Evolutionary conservation across 2,113 vertebrate genomes (phyloP), one percentile per base, ranked within the genome.

Genomic region (Cromileptes altivelis): DNA sequence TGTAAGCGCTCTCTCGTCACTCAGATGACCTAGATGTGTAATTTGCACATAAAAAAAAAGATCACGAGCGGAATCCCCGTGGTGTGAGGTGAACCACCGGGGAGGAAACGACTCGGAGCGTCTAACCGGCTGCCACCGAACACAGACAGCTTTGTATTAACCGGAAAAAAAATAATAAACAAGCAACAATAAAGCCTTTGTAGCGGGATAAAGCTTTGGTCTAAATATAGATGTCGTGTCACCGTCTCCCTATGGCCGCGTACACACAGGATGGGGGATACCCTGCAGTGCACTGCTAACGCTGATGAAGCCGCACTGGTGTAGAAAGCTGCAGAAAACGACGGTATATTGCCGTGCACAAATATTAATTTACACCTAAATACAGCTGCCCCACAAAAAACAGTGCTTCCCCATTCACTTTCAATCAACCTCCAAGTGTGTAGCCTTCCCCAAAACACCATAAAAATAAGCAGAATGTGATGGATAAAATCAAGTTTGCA

Each of bases 171-270:
- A 86, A 85, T 30, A 75, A 77, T 14, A 75, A 72, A 75, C 62
- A 60, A 62, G 49, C n/a, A 77, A 71, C 47, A 85, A 68, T 80
- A 77, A 65, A 58, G 78, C 55, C 52, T 75, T 65, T 85, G 80
- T 72, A 81, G 77, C 57, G 6, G 68, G 72, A 82, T 89, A 84
- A 87, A 85, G 86, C 85, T 89, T 81, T 75, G 78, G 75, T 91
- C 93, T 93, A 94, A 89, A 94, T 93, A 94, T 94, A 94, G 93
- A 82, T 53, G 83, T 75, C 78, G 91, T 89, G 91, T 83, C 78
- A 78, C 78, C 62, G 76, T 81, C 78, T 91, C 78, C 85, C 86
- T 75, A 47, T 79, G 86, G 81, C 86, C 67, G 81, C 75, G 78
- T 37, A 86, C 70, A 72, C 75, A 73, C 77, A 80, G 75, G 75